Conservation (phyloP, 2,888 invertebrate genomes). For the Noctua pronuba region DNA sequence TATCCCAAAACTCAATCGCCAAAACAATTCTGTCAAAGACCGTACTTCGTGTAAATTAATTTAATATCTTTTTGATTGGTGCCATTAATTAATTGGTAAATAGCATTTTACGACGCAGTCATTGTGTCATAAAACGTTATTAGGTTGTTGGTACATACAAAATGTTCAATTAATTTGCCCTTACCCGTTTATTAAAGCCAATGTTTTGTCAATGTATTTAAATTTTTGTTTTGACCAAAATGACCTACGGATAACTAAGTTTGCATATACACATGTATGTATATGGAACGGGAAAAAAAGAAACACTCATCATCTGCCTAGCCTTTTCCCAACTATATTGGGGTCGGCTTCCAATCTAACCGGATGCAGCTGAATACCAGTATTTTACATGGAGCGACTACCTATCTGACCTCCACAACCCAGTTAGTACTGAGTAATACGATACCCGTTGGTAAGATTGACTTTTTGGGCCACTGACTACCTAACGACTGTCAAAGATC, state of each 20-base stretch:
- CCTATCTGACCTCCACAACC: too few relatives aligned
- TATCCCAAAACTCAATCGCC: background rate
- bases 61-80: constrained; percentile 46
- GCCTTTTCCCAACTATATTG: too few relatives aligned
- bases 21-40: constrained; percentile 4
- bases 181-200: background rate
- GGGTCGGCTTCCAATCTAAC: too few relatives aligned
- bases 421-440: too few relatives aligned
- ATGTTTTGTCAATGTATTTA: background rate
- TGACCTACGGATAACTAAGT: background rate
- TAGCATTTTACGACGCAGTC: constrained; percentile 39
- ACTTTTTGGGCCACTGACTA: too few relatives aligned
- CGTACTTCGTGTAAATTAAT: constrained; percentile 12
- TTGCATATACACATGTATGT: background rate
- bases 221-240: constrained; percentile 7
- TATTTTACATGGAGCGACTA: too few relatives aligned
- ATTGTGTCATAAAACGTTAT: constrained; percentile 38
- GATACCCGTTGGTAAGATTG: too few relatives aligned
- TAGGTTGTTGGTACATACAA: constrained; percentile 1
- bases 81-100: constrained; percentile 40
- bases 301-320: too few relatives aligned
- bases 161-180: constrained; percentile 33
- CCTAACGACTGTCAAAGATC: too few relatives aligned
- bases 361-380: too few relatives aligned
- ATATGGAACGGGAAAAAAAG: too few relatives aligned